A percentile compares a stretch with the other conserved stretches of the same genome.
These are phyloP conservation scores for Chaetura pelagica DNA, from an alignment of 2,113 vertebrate species.

Conservation along the genomic window DNA sequence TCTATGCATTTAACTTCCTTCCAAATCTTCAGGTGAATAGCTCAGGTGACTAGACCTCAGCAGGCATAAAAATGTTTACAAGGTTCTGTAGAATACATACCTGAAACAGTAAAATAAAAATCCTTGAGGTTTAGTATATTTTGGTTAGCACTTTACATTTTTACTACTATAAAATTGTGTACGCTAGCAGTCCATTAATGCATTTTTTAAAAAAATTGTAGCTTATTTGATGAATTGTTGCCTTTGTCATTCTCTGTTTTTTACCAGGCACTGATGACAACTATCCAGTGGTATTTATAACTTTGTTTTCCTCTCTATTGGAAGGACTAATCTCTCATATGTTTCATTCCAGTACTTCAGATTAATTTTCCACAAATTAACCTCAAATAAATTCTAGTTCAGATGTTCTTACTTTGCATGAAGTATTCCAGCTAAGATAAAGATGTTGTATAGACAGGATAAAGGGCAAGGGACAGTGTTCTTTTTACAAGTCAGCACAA, in stretches of 20 bases:
- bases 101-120: neutral
- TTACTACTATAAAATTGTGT: neutral
- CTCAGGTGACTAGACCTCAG: neutral
- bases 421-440: constrained; percentile 28
- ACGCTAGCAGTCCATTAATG: neutral
- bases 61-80: neutral
- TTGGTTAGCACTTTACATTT: neutral
- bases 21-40: neutral
- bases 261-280: neutral
- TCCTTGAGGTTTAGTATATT: neutral
- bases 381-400: neutral
- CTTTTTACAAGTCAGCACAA: constrained; percentile 7
- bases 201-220: neutral
- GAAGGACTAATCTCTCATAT: neutral
- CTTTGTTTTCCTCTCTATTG: constrained; percentile 3
- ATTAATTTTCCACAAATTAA: constrained; percentile 16
- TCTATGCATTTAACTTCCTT: neutral
- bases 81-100: neutral
- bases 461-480: neutral
- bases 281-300: constrained; percentile 10
- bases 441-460: neutral
- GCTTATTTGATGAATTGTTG: neutral
- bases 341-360: neutral
- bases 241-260: neutral
- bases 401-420: neutral